Evolutionary conservation across 1,140 invertebrate species (phyloP).

Genomic region (Sinella curviseta): DNA sequence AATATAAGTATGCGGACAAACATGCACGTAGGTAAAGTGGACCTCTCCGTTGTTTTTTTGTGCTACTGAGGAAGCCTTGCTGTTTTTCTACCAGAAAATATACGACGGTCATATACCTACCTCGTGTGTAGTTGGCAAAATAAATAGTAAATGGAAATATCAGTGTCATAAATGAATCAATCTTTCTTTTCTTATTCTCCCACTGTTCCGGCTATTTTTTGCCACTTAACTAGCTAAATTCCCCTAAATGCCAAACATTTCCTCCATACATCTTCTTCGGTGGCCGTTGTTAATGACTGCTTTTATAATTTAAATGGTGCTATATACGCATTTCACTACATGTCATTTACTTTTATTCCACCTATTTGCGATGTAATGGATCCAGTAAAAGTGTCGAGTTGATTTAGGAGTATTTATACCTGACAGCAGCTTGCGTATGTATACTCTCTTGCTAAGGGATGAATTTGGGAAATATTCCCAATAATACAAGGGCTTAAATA

Average conservation of each 20-base stretch:
- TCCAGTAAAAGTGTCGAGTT: conserved; percentile 9
- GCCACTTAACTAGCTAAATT: background rate
- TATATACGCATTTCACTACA: background rate
- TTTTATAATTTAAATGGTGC: background rate
- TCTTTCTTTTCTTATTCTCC: background rate
- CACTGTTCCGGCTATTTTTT: background rate
- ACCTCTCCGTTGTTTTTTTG: background rate
- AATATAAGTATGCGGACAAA: conserved; percentile 5
- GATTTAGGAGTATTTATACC: background rate
- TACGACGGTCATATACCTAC: background rate
- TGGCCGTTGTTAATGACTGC: background rate
- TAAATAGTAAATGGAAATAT: background rate
- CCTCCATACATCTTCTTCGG: background rate
- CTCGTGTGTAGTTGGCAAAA: background rate
- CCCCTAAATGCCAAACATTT: background rate
- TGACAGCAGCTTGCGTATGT: too few species aligned
- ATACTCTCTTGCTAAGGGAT: too few species aligned
- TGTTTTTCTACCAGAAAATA: background rate
- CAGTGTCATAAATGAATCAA: conserved; percentile 5
- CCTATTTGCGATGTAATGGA: background rate
- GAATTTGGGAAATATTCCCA: background rate
- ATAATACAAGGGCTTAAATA: background rate
- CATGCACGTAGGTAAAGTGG: background rate
- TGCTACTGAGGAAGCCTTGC: background rate
- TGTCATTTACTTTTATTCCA: background rate